phyloP scores from a whole-genome alignment of 2,113 vertebrate species.

The Platichthys flesus region DNA sequence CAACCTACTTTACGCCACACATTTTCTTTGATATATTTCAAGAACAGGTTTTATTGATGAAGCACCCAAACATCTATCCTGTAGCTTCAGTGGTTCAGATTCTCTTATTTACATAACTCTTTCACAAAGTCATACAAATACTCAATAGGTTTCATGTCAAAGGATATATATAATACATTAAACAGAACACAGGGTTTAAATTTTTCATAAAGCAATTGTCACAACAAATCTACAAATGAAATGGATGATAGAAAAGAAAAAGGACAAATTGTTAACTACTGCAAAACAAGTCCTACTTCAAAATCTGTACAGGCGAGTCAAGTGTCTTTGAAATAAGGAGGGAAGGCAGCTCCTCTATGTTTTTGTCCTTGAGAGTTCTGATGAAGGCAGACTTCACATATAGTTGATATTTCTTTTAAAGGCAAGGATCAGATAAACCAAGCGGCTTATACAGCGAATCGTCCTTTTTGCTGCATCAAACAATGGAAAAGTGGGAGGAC shows the following conservation, averaged over 20 bases:
- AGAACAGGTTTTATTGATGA: conserved; percentile 79
- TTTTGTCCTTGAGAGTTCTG: conserved; percentile 44
- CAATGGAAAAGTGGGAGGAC: conserved; percentile 17
- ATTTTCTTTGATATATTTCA: conserved; percentile 66
- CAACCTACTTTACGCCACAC: conserved; percentile 41
- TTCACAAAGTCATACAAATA: conserved; percentile 79
- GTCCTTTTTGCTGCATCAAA: conserved; percentile 53
- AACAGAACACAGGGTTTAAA: conserved; percentile 58
- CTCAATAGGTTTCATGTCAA: conserved; percentile 74
- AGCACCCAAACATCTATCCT: conserved; percentile 77
- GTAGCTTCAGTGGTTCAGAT: conserved; percentile 69
- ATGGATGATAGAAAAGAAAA: conserved; percentile 61
- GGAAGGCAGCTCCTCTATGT: conserved; percentile 51
- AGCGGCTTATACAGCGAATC: conserved; percentile 62
- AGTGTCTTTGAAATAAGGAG: conserved; percentile 49
- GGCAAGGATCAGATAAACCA: conserved; percentile 57
- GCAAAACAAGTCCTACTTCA: conserved; percentile 59
- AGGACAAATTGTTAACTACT: conserved; percentile 66
- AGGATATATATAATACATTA: conserved; percentile 80
- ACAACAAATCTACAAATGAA: conserved; percentile 85
- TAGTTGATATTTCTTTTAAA: conserved; percentile 59
- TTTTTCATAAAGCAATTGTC: conserved; percentile 80
- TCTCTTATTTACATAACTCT: conserved; percentile 79
- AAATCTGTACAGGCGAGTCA: conserved; percentile 73
- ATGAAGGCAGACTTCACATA: conserved; percentile 43